These are phyloP conservation scores for Sylvilagus floridanus DNA, from an alignment of 2,797 vertebrate species.

Conservation along the genomic window DNA sequence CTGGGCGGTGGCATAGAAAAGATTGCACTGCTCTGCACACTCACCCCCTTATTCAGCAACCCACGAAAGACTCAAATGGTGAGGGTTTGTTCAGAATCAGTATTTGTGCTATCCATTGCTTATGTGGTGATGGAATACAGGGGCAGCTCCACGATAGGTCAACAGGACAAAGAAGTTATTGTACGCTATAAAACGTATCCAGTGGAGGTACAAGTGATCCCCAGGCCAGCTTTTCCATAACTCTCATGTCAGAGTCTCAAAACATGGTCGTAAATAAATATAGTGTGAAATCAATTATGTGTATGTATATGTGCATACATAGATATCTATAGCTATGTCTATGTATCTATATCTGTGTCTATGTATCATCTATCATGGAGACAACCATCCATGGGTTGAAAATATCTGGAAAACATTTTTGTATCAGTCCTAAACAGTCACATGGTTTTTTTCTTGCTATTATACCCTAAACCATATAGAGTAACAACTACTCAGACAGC, in stretches of 20 bases:
- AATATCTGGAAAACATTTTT: too few species aligned
- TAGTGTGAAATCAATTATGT: background rate
- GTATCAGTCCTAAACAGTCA: too few species aligned
- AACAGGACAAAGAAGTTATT: too few species aligned
- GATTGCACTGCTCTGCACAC: background rate
- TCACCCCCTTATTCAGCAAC: background rate
- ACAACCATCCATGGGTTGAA: too few species aligned
- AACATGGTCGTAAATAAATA: background rate
- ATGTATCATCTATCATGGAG: too few species aligned
- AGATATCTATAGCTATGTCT: too few species aligned
- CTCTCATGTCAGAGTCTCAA: background rate
- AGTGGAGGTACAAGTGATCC: background rate
- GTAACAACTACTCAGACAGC: too few species aligned
- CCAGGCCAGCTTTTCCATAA: background rate
- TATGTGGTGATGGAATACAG: fast-evolving
- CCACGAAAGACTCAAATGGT: background rate
- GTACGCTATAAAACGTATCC: background rate
- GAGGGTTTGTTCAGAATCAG: background rate
- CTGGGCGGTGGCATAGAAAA: background rate
- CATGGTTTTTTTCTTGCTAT: too few species aligned
- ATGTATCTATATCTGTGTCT: too few species aligned
- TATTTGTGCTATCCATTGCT: background rate
- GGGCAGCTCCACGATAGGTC: fast-evolving
- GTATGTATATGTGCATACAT: too few species aligned
- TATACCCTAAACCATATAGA: too few species aligned